These are phyloP conservation scores for Oophaga sylvatica DNA, from an alignment of 2,797 vertebrate genomes.

Conservation along the genomic window DNA sequence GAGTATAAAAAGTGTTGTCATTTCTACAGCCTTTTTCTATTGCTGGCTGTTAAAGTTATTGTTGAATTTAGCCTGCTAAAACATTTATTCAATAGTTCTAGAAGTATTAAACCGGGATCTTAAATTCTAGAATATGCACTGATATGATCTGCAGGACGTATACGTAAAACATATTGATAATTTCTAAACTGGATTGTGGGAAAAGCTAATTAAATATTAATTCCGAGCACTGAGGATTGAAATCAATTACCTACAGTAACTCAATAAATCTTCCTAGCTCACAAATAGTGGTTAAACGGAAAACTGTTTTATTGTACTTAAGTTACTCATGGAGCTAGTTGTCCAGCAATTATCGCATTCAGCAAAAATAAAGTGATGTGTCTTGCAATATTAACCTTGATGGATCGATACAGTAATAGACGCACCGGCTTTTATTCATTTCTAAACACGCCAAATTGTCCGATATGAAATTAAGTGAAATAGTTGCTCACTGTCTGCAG, in stretches of 20 bases:
- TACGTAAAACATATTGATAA: background rate
- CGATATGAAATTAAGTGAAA: conserved; percentile 3
- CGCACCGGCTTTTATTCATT: background rate
- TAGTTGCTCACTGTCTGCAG: background rate
- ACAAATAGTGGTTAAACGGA: background rate
- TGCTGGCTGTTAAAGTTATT: conserved; percentile 39
- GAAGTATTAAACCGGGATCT: background rate
- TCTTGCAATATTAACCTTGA: conserved; percentile 1
- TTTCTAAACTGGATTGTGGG: background rate
- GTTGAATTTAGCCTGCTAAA: conserved; percentile 26
- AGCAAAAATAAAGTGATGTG: background rate
- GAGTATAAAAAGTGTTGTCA: conserved; percentile 38
- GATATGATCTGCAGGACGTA: background rate
- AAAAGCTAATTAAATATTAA: background rate
- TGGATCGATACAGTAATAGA: conserved; percentile 14
- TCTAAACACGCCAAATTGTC: conserved; percentile 15
- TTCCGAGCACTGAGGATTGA: background rate
- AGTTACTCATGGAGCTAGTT: background rate
- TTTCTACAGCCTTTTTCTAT: conserved; percentile 39
- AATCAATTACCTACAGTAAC: background rate
- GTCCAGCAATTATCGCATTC: background rate
- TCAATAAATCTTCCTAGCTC: background rate
- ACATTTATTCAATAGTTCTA: conserved; percentile 16
- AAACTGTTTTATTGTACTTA: background rate
- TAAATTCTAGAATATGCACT: background rate